Evolutionary conservation across 2,888 invertebrate genomes (phyloP).

Genomic region (Acleris holmiana): DNA sequence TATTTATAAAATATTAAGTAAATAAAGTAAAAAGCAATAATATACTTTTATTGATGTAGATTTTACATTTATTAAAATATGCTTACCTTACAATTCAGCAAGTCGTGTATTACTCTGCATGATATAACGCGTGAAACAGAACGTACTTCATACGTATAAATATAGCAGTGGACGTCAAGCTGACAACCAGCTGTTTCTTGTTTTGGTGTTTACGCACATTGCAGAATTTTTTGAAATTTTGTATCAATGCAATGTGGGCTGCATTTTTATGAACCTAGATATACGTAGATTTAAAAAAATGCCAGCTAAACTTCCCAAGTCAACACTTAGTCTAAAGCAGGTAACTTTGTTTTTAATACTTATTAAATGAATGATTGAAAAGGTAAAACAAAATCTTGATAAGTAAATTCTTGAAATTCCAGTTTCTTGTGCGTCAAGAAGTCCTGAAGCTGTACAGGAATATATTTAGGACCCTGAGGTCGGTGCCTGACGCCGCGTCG

Average conservation of each 20-base stretch:
- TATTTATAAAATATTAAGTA: no score
- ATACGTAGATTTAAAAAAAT: slow-evolving; percentile 44
- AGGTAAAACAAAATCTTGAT: not conserved
- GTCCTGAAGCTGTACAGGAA: slow-evolving; percentile 90
- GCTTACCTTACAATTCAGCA: not conserved
- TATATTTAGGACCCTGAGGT: slow-evolving; percentile 87
- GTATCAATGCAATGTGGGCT: not conserved
- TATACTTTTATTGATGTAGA: no score
- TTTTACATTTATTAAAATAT: no score
- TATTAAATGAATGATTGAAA: not conserved
- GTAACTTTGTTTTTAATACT: slow-evolving; percentile 54
- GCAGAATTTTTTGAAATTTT: not conserved
- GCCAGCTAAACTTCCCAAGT: slow-evolving; percentile 73
- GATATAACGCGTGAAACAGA: not conserved
- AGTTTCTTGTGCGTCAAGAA: slow-evolving; percentile 93
- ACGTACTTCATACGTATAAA: not conserved
- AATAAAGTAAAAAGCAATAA: no score
- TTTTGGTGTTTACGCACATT: not conserved
- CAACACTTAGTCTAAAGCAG: slow-evolving; percentile 85
- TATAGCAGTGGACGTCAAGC: slow-evolving; percentile 3
- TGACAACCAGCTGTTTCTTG: slow-evolving; percentile 10
- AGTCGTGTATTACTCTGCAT: no score
- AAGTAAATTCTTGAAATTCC: slow-evolving; percentile 51
- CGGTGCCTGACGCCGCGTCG: slow-evolving; percentile 86
- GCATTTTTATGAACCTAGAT: not conserved